phyloP scores from a whole-genome alignment of 2,888 invertebrate species.

The Drosophila buzzatii region DNA sequence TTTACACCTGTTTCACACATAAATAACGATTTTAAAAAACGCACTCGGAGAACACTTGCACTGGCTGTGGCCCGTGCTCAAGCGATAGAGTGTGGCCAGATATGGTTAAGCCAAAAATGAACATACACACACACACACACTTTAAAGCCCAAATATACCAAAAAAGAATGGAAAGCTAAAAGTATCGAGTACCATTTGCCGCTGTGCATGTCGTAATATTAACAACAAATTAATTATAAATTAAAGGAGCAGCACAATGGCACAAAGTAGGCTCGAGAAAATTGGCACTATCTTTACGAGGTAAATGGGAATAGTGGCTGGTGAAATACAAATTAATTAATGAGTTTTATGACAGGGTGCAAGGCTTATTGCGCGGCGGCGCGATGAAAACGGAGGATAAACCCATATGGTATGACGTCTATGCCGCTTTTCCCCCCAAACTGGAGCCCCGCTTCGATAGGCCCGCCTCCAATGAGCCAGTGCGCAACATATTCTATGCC shows the following conservation, averaged over 20 bases:
- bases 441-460: conserved; percentile 92
- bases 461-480: conserved; percentile 87
- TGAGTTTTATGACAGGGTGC: conserved; percentile 86
- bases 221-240: conserved; percentile 36
- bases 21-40: conserved; percentile 53
- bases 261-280: conserved; percentile 90
- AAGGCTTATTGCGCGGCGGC: conserved; percentile 92
- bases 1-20: conserved; percentile 61
- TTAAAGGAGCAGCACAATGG: conserved; percentile 85
- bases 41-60: conserved; percentile 40
- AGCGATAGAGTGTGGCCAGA: conserved; percentile 46
- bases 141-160: conserved; percentile 5
- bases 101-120: neutral
- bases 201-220: conserved; percentile 75
- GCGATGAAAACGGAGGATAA: conserved; percentile 93
- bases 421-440: conserved; percentile 95
- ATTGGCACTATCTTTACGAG: conserved; percentile 90
- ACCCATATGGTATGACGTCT: conserved; percentile 97
- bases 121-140: neutral
- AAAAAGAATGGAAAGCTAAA: conserved; percentile 17
- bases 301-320: conserved; percentile 83
- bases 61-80: conserved; percentile 45
- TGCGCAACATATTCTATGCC: conserved; percentile 91
- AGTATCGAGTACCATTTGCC: conserved; percentile 46
- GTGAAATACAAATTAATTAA: neutral